Evolutionary conservation across 2,888 invertebrate genomes (phyloP).

Genomic region (Chymomyza fuscimana): DNA sequence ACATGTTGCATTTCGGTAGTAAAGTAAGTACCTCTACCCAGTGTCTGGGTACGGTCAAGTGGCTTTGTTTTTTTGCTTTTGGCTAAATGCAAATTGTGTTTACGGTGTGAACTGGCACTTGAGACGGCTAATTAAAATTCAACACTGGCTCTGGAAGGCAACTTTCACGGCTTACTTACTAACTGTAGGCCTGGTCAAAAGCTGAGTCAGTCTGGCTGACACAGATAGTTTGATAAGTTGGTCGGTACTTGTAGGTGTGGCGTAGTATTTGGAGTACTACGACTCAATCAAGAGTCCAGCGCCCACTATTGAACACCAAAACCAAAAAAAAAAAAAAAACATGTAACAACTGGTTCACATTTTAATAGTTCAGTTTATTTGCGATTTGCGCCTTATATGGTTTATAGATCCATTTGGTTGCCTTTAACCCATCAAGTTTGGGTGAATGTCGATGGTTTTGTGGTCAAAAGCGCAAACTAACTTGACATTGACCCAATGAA

Average conservation of each 20-base stretch:
- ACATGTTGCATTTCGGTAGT: neutral
- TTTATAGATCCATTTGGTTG: slow-evolving; percentile 18
- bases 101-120: slow-evolving; percentile 25
- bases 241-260: neutral
- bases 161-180: slow-evolving; percentile 44
- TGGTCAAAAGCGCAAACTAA: slow-evolving; percentile 38
- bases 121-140: slow-evolving; percentile 41
- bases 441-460: slow-evolving; percentile 16
- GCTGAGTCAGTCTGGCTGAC: slow-evolving; percentile 22
- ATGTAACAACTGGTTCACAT: neutral
- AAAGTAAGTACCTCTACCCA: neutral
- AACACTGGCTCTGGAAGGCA: slow-evolving; percentile 21
- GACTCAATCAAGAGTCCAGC: neutral
- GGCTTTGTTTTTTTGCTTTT: slow-evolving; percentile 24
- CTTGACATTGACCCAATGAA: slow-evolving; percentile 71
- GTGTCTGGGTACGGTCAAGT: neutral
- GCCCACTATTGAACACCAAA: neutral
- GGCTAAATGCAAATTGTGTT: slow-evolving; percentile 45
- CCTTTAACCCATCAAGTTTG: slow-evolving; percentile 43
- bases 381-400: neutral
- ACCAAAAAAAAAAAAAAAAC: neutral
- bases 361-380: neutral
- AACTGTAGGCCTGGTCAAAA: slow-evolving; percentile 27
- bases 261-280: neutral
- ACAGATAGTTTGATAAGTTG: slow-evolving; percentile 24